These are phyloP conservation scores for Therioaphis trifolii DNA, from an alignment of 2,888 invertebrate species.

Conservation along the genomic window DNA sequence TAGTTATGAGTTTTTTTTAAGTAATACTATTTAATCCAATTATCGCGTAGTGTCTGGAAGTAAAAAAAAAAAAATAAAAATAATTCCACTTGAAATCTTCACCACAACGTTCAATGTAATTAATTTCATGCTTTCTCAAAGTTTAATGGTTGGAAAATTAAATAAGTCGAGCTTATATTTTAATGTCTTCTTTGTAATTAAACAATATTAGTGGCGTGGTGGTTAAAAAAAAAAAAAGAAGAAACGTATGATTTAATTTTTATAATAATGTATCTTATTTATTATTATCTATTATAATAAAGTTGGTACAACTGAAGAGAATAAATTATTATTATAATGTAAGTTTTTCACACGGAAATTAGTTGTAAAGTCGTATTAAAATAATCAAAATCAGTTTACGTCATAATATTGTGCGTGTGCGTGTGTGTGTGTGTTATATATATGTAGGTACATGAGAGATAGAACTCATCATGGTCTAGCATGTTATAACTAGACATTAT, in stretches of 20 bases:
- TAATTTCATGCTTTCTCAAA: slow-evolving; percentile 39
- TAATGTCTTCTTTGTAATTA: slow-evolving; percentile 44
- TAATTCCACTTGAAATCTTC: slow-evolving; percentile 49
- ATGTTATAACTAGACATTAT: slow-evolving; percentile 19
- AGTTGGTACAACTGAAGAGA: neutral
- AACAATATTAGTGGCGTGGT: slow-evolving; percentile 25
- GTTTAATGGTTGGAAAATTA: slow-evolving; percentile 54
- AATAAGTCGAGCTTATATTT: slow-evolving; percentile 37
- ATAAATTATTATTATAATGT: neutral
- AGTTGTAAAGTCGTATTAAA: slow-evolving; percentile 8
- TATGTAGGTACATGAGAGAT: neutral
- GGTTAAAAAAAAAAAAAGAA: neutral
- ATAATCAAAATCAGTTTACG: slow-evolving; percentile 10
- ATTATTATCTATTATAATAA: neutral
- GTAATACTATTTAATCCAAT: slow-evolving; percentile 42
- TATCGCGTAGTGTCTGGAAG: slow-evolving; percentile 25
- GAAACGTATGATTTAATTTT: neutral
- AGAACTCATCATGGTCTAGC: neutral
- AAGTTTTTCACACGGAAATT: slow-evolving; percentile 46
- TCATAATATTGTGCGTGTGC: neutral
- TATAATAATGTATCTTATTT: neutral
- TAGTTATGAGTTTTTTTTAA: slow-evolving; percentile 34
- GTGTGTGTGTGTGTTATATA: neutral
- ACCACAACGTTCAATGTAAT: slow-evolving; percentile 38
- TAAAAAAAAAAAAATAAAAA: slow-evolving; percentile 28